These are phyloP conservation scores for Saxidomus purpurata DNA, from an alignment of 1,140 invertebrate genomes.

Conservation along the genomic window DNA sequence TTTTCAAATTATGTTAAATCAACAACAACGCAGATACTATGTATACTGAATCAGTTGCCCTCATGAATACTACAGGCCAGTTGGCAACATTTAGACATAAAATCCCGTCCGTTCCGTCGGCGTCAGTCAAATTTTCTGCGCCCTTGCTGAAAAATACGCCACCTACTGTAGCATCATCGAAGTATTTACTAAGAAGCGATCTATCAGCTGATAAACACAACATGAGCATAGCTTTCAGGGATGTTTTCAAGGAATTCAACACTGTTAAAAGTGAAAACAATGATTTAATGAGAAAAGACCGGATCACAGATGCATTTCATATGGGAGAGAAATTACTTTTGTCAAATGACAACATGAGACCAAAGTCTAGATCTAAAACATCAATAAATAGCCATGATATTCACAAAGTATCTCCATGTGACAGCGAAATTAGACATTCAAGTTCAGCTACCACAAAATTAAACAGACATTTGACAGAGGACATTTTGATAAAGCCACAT, in stretches of 20 bases:
- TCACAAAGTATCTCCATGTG: background rate
- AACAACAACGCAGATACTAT: background rate
- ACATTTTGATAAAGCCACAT: background rate
- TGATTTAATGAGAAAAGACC: background rate
- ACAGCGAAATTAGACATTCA: background rate
- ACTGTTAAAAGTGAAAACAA: slow-evolving; percentile 8
- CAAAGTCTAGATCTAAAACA: slow-evolving; percentile 51
- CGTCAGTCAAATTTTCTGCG: too few relatives aligned
- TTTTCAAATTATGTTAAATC: background rate
- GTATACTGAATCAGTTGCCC: background rate
- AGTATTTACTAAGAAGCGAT: background rate
- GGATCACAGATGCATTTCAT: slow-evolving; percentile 42
- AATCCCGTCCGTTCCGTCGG: background rate
- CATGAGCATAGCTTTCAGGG: slow-evolving; percentile 62
- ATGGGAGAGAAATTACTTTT: slow-evolving; percentile 43
- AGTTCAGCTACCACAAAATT: background rate
- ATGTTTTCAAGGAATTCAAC: slow-evolving; percentile 47
- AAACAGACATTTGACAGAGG: background rate
- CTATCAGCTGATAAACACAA: background rate
- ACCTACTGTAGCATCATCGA: background rate
- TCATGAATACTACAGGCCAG: background rate
- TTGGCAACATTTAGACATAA: background rate
- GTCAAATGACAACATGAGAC: slow-evolving; percentile 46
- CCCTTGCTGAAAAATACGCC: background rate
- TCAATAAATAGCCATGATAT: slow-evolving; percentile 1